Evolutionary conservation across 2,888 invertebrate genomes (phyloP).

Genomic region (Apantesis nais): DNA sequence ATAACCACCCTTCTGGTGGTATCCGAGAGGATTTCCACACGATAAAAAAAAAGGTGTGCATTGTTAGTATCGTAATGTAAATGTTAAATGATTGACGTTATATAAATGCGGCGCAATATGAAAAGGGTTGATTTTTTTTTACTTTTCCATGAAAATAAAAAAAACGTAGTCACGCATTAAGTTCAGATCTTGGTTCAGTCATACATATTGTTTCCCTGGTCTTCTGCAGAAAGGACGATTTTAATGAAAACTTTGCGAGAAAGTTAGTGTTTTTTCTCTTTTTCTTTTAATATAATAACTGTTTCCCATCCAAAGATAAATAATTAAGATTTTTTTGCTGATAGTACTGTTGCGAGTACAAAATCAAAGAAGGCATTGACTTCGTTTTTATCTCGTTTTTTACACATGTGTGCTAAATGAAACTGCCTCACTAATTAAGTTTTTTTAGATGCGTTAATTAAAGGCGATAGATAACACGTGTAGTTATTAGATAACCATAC

Average conservation of each 20-base stretch:
- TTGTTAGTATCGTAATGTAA: neutral
- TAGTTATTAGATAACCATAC: conserved; percentile 16
- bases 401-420: conserved; percentile 25
- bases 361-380: conserved; percentile 5
- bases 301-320: neutral
- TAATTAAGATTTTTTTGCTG: neutral
- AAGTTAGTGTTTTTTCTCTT: neutral
- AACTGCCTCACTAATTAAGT: conserved; percentile 37
- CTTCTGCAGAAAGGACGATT: neutral
- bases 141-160: neutral
- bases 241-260: neutral
- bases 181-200: neutral
- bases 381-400: conserved; percentile 18
- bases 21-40: too few relatives aligned
- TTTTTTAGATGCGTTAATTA: conserved; percentile 48
- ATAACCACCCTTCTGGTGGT: too few relatives aligned
- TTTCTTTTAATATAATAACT: neutral
- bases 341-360: neutral
- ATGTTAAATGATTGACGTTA: neutral
- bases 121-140: neutral
- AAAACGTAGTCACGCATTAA: neutral
- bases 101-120: neutral
- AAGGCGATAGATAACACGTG: conserved; percentile 37
- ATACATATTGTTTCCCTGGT: neutral
- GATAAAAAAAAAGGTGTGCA: too few relatives aligned